A percentile compares a stretch with the other conserved stretches of the same genome.
These are phyloP conservation scores for Chaenogobius annularis DNA, from an alignment of 2,113 vertebrate species.

Conservation along the genomic window DNA sequence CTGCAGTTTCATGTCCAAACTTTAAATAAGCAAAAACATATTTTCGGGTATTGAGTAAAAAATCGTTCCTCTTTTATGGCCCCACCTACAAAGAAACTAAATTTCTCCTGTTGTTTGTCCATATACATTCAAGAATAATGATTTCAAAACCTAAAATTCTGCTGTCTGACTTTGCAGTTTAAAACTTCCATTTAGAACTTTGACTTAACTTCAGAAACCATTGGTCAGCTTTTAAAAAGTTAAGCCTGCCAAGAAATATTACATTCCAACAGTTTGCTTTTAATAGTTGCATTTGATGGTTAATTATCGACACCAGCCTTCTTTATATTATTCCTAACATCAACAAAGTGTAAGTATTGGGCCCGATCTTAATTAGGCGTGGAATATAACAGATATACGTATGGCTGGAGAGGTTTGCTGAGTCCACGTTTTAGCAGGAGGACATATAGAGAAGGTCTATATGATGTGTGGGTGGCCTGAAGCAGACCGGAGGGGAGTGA, in stretches of 20 bases:
- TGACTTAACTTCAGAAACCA: not conserved
- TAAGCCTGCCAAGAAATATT: not conserved
- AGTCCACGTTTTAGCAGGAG: constrained; percentile 38
- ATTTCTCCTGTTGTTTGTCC: too few species aligned
- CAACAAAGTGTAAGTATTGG: constrained; percentile 8
- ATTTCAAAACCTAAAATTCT: too few species aligned
- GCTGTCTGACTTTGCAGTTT: too few species aligned
- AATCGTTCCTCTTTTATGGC: too few species aligned
- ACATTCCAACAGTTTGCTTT: not conserved
- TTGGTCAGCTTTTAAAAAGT: constrained; percentile 1
- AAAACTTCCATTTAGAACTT: too few species aligned
- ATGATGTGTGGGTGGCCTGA: constrained; percentile 68
- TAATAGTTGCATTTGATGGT: not conserved
- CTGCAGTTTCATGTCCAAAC: not conserved
- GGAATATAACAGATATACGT: constrained; percentile 5
- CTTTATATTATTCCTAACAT: not conserved
- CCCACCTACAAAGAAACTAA: too few species aligned
- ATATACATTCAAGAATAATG: too few species aligned
- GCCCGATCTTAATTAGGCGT: constrained; percentile 12
- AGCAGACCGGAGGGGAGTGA: constrained; percentile 39
- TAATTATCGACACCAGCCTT: not conserved
- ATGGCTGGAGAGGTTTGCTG: constrained; percentile 50
- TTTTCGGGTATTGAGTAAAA: not conserved
- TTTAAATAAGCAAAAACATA: not conserved
- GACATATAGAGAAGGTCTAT: constrained; percentile 50